phyloP scores from a whole-genome alignment of 2,888 invertebrate species.

The Ormyrus thymus region DNA sequence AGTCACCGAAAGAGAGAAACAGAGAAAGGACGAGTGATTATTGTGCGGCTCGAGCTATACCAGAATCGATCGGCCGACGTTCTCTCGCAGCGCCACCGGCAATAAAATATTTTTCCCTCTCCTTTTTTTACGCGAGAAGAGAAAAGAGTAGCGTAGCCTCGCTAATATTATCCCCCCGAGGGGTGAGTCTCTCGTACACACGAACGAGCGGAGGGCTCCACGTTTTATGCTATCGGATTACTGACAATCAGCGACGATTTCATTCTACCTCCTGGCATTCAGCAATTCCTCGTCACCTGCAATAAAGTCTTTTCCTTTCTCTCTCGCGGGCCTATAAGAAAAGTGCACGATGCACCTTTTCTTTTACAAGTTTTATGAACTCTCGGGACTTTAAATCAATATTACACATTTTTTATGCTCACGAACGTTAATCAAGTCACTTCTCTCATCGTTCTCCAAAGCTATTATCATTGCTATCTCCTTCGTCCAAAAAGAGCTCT shows the following conservation, averaged over 20 bases:
- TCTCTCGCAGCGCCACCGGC: conserved; percentile 26
- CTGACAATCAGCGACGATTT: conserved; percentile 52
- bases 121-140: conserved; percentile 40
- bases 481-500: background rate
- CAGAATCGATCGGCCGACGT: conserved; percentile 43
- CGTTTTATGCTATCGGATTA: conserved; percentile 57
- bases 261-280: conserved; percentile 34
- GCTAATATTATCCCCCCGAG: conserved; percentile 52
- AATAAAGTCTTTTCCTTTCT: conserved; percentile 13
- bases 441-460: background rate
- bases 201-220: conserved; percentile 60
- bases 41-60: conserved; percentile 26
- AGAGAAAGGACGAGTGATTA: conserved; percentile 22
- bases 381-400: conserved; percentile 41
- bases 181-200: background rate
- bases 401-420: conserved; percentile 45
- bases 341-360: conserved; percentile 11
- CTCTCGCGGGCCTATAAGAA: conserved; percentile 32
- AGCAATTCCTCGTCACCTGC: conserved; percentile 42
- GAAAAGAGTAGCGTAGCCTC: conserved; percentile 45
- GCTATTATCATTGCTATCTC: no score
- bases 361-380: conserved; percentile 49
- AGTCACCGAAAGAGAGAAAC: conserved; percentile 11
- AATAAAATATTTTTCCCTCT: conserved; percentile 51
- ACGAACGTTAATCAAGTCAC: background rate